Conservation (phyloP, 2,888 invertebrate species). For the Agrotis exclamationis region DNA sequence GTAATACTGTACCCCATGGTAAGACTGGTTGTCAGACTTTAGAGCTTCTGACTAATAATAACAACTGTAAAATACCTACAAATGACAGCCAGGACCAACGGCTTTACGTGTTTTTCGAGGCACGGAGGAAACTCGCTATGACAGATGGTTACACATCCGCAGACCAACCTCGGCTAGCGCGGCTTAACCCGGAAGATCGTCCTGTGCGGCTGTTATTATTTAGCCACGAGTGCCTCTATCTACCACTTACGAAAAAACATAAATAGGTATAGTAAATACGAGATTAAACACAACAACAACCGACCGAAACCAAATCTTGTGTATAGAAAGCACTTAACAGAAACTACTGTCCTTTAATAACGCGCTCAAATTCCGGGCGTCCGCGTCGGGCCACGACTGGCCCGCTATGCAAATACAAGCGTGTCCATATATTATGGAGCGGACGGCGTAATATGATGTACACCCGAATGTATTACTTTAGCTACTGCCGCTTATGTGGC, state of each 20-base stretch:
- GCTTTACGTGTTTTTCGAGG: no score
- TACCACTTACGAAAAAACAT: neutral
- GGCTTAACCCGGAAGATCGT: no score
- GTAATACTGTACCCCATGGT: no score
- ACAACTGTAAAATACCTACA: no score
- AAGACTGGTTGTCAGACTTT: no score
- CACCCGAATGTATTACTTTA: constrained; percentile 55
- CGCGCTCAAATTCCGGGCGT: constrained; percentile 36
- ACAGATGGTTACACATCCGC: no score
- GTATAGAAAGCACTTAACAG: constrained; percentile 30
- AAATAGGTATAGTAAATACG: constrained; percentile 3
- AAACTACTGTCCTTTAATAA: constrained; percentile 41
- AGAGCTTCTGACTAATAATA: no score
- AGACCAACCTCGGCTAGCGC: no score
- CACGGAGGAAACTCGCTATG: no score
- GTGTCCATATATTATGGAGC: constrained; percentile 53
- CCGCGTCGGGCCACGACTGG: constrained; percentile 8
- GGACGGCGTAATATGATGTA: constrained; percentile 49
- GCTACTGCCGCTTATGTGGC: constrained; percentile 38
- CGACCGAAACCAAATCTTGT: constrained; percentile 17
- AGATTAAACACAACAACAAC: constrained; percentile 25
- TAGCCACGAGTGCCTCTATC: no score
- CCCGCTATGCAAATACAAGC: constrained; percentile 50
- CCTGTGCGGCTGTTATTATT: no score
- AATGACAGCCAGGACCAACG: no score